Base-by-base conservation (phyloP, 1,140 invertebrate genomes). In the Wiebesia pumilae region DNA sequence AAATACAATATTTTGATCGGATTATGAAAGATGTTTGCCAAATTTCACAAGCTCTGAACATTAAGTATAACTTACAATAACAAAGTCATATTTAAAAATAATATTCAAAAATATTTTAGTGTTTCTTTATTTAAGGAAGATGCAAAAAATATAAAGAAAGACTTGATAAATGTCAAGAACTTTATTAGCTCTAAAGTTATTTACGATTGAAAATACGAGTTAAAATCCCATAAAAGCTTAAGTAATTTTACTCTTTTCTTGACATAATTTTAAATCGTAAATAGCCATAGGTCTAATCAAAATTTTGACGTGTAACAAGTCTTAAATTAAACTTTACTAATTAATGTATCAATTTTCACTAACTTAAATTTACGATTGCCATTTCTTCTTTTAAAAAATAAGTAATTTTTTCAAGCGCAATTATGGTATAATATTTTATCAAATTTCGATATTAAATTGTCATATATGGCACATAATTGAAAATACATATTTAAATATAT, bases 261-360 rank as follows among this genome's bases (percentile, higher is more conserved):
- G 1, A 38, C 16, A 71, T 71, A 71, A 71, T 38, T 35, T 38
- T 6, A 71, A 71, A 71, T 71, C 35, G 21, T 38, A 71, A 71
- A 71, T 71, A 71, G 40, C 69, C 40, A 24, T 14, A 38, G 7
- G 21, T 24, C 69, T 71, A 71, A 71, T 71, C 69, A 71, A 71
- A 16, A 71, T 71, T 71, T 71, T 38, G 33, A 71, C 69, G 35
- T 71, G 35, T 71, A 71, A 35, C 69, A 38, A 38, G 69, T 71
- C 35, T 71, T 71, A 71, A 71, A 71, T 71, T 71, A 19, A 71
- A 71, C 35, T 71, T 71, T 71, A 35, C 35, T 71, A 38, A 38
- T 71, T 16, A 71, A 38, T 2, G 16, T 24, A 71, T 38, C 33
- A 71, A 71, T 71, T 71, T 19, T 71, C 40, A 38, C 21, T 38